phyloP scores from a whole-genome alignment of 2,888 invertebrate genomes.

The Dusona sp. region DNA sequence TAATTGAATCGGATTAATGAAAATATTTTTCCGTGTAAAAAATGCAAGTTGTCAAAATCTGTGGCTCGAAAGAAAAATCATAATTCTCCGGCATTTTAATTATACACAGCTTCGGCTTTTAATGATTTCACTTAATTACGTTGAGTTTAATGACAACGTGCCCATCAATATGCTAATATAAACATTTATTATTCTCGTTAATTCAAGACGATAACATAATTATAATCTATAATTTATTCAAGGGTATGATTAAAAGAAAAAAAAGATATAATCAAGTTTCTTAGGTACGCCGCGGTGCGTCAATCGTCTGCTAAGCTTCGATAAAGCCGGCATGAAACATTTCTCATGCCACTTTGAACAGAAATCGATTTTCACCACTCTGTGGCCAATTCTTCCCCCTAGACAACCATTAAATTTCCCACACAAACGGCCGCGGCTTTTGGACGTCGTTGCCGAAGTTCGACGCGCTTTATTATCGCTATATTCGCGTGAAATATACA shows the following conservation, averaged over 20 bases:
- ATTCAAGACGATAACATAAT: neutral
- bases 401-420: constrained; percentile 30
- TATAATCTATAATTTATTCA: neutral
- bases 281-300: neutral
- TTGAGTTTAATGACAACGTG: neutral
- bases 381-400: constrained; percentile 18
- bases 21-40: neutral
- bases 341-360: neutral
- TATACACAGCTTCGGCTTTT: neutral
- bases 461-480: constrained; percentile 54
- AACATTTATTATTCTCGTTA: neutral
- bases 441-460: constrained; percentile 49
- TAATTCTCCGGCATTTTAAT: neutral
- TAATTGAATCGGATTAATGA: neutral
- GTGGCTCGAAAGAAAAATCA: neutral
- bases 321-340: neutral
- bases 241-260: neutral
- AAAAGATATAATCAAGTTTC: neutral
- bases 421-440: constrained; percentile 17
- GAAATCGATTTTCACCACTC: constrained; percentile 24
- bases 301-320: neutral
- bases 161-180: neutral
- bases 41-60: neutral
- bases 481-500: constrained; percentile 25
- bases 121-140: neutral